These are phyloP conservation scores for cattle (Bos taurus) DNA, from an alignment of 2,113 vertebrate species.

Conservation along the genomic window DNA sequence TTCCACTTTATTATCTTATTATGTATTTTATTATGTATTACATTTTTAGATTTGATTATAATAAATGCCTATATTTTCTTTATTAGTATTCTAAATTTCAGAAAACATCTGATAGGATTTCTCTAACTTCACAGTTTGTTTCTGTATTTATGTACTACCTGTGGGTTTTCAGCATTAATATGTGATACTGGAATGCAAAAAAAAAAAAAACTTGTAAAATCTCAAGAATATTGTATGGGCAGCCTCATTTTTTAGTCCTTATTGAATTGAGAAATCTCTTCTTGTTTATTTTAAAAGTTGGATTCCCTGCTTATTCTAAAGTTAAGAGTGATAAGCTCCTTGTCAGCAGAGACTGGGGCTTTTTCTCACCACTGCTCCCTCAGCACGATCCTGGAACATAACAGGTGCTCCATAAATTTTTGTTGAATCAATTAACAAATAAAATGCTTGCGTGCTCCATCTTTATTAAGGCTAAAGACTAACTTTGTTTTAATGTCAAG, in stretches of 20 bases:
- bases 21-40: neutral
- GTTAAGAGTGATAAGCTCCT: neutral
- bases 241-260: neutral
- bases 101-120: neutral
- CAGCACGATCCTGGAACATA: neutral
- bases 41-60: neutral
- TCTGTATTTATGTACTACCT: neutral
- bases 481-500: neutral
- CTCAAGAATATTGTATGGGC: neutral
- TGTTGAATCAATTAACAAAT: neutral
- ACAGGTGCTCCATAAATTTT: neutral
- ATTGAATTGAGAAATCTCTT: neutral
- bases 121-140: neutral
- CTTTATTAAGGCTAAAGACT: neutral
- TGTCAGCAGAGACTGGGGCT: neutral
- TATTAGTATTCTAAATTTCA: conserved; percentile 26
- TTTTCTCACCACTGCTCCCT: neutral
- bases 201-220: neutral
- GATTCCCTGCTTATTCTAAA: neutral
- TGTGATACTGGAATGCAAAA: neutral
- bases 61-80: neutral
- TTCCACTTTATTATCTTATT: neutral
- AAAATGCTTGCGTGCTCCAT: neutral
- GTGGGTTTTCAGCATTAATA: neutral
- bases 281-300: conserved; percentile 39